Evolutionary conservation across 1,140 invertebrate genomes (phyloP), one percentile per base, ranked within the genome.

Genomic region (Octopus sinensis): DNA sequence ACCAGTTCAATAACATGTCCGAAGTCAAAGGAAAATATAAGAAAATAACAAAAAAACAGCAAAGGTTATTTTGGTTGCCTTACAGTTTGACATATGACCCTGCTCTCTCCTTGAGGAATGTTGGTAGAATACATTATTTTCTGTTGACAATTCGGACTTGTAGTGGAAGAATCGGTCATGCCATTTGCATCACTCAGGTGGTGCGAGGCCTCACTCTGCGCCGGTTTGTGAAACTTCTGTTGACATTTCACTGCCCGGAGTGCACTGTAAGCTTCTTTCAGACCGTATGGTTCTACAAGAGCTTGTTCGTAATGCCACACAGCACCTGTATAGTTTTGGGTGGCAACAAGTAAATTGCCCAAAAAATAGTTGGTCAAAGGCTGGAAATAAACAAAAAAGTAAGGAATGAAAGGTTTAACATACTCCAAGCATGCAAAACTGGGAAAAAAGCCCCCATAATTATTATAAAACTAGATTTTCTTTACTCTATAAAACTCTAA

Each of bases 301-400:
- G 93, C 92, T 84, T 93, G 92, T 86, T 94, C 93, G 82, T 95
- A 91, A 86, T 95, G 94, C 86, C 93, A 92, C 84, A 93, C 91
- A 4, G 94, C 94, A 17, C 94, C 93, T 51, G 93, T 92, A 68
- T 93, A 91, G 86, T 95, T 94, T 79, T 93, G 92, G 85, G 93
- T 93, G 9, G 92, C 87, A 88, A 94, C 93, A 80, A 94, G 92
- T 77, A 95, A 86, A 83, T 94, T 92, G 0, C 93, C 94, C 79
- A 94, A 89, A 4, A 95, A 89, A 87, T 94, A 94, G 89, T 95
- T 94, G 79, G 94, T 93, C 73, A 92, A 91, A 51, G 94, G 94
- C 93, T 94, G 90, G 82, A 91, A 89, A 85, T 77, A 6, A 81
- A 79, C 2, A 53, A 51, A 52, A 43, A 51, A 3, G 30, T 73